phyloP scores from a whole-genome alignment of 2,888 invertebrate species.

The Drosophila pseudotakahashii region DNA sequence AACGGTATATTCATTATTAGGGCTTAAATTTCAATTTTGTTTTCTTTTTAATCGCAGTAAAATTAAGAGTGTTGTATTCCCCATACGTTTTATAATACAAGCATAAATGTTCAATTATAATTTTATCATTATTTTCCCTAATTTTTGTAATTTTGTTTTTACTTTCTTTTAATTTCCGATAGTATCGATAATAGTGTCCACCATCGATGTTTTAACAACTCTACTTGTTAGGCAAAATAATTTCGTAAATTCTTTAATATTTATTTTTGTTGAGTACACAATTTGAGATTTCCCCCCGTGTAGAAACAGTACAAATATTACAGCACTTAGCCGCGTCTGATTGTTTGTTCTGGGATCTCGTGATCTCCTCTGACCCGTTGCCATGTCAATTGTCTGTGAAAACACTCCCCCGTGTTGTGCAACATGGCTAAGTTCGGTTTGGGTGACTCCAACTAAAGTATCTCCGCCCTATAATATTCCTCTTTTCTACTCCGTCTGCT shows the following conservation, averaged over 20 bases:
- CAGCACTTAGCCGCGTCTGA: conserved; percentile 28
- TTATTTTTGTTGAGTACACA: background rate
- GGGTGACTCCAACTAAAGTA: conserved; percentile 3
- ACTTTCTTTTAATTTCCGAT: no score
- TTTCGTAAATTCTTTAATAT: background rate
- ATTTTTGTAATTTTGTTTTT: no score
- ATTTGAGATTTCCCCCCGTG: conserved; percentile 5
- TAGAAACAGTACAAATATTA: conserved; percentile 30
- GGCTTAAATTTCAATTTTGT: no score
- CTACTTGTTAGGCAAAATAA: no score
- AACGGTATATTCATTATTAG: no score
- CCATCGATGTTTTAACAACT: no score
- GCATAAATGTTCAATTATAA: no score
- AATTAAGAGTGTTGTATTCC: no score
- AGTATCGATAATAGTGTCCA: no score
- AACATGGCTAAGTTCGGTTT: background rate
- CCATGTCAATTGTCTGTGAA: conserved; percentile 33
- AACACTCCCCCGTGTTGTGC: background rate
- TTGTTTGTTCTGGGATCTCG: conserved; percentile 30
- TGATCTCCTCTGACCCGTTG: conserved; percentile 37
- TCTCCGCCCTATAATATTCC: conserved; percentile 15
- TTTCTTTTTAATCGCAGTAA: no score
- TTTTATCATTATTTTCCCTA: no score
- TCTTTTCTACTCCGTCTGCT: conserved; percentile 1
- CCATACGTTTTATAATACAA: no score